Base-by-base conservation (phyloP, 2,888 invertebrate species). In the Xanthia icteritia region DNA sequence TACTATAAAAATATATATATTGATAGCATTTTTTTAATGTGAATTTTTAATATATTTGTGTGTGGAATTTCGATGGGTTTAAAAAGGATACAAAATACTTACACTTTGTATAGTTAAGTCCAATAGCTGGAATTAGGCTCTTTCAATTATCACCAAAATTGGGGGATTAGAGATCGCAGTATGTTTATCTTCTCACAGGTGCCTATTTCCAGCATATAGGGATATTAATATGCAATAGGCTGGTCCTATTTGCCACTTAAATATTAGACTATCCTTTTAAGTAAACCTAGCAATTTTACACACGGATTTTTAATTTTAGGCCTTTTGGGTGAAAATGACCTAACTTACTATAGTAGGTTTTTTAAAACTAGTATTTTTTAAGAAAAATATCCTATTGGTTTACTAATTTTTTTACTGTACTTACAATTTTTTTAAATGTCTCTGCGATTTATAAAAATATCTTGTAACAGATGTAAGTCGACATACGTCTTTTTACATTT, bases 1-100 rank as follows among this genome's bases (percentile, higher is more conserved):
- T n/a, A 72, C 36, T 69, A 58, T 80, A 79, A 86, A 76, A 39
- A 80, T 66, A 71, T 84, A 77, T 83, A 86, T 82, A 76, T 76
- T 63, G 77, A 51, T 76, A 61, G 82, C 71, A 88, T 86, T 72
- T 73, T 81, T 74, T 77, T 3, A 48, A 74, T 73, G 69, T 76
- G 61, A 83, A 61, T 77, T 77, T 77, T 72, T 70, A 42, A 63
- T 72, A 20, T 65, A 27, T 66, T 74, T 42, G 74, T 77, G 77
- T 60, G 77, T 63, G 39, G 54, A 81, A 77, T 84, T 74, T 66
- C 17, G 71, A 17, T 0, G 68, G 60, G 27, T 61, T 67, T 23
- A 27, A 11, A 31, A 64, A 48, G 63, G 51, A 54, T 56, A 9
- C 9, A 39, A 70, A 42, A 31, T 39, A 77, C 56, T 39, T 64